Evolutionary conservation across 2,888 invertebrate species (phyloP), one percentile per base, ranked within the genome.

Genomic region (Octonoba sinensis): DNA sequence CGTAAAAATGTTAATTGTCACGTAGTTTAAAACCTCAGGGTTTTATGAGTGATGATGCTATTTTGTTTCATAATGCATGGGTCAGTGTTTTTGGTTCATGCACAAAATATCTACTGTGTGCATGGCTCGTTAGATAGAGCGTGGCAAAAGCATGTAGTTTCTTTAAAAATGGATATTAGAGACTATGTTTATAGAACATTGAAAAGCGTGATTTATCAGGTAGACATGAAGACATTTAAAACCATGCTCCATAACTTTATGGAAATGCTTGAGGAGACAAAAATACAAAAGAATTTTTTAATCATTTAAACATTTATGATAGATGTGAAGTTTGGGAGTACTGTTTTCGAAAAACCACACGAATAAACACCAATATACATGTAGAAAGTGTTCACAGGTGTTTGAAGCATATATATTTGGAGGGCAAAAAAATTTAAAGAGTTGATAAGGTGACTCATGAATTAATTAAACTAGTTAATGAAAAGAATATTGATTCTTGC

Each of bases 401-500:
- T 1, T 13, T 67, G n/a, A 67, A 67, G 36, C 56, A 67, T 36
- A 67, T 67, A 27, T 56, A 67, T 56, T 36, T 67, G 56, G 56
- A 67, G 24, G 67, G 56, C 3, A 54, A 67, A 67, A 67, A 54
- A 36, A 67, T 27, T 16, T 36, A 56, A 54, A 67, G 67, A 54
- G 67, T 67, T 1, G 62, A 36, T 24, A 62, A 62, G 15, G 27
- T 27, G 8, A 62, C 36, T 11, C 12, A 0, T 36, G 62, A 54
- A 56, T 12, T 54, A 13, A 67, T 54, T 12, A 67, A 36, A 12
- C 27, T 67, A 51, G 56, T 27, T 16, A 51, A 67, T 16, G 67
- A 67, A 11, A 67, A 67, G 54, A 67, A 36, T 54, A 24, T 54
- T 67, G 54, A 67, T 27, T 3, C 36, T 20, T 51, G 1, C 24